phyloP scores from a whole-genome alignment of 2,113 vertebrate species.

The Megalops atlanticus region DNA sequence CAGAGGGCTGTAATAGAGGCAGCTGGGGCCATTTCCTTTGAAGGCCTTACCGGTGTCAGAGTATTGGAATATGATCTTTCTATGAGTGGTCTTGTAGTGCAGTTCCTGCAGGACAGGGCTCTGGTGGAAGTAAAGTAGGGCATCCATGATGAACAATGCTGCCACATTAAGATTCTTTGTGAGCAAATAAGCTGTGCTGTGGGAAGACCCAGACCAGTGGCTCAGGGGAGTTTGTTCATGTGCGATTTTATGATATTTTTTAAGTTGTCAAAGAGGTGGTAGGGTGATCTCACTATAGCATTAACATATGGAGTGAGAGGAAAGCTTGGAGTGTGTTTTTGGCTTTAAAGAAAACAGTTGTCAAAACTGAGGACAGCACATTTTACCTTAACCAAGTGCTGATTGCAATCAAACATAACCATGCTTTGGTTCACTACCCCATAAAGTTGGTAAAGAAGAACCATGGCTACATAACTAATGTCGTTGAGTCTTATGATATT shows the following conservation, averaged over 20 bases:
- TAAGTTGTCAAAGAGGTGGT: not conserved
- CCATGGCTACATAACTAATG: too few species aligned
- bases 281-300: not conserved
- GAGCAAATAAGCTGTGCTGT: not conserved
- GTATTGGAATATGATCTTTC: not conserved
- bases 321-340: not conserved
- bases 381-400: not conserved
- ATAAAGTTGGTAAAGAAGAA: too few species aligned
- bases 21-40: not conserved
- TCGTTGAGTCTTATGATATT: too few species aligned
- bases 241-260: constrained; percentile 2
- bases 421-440: not conserved
- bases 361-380: too few species aligned
- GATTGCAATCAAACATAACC: not conserved
- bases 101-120: not conserved
- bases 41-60: not conserved
- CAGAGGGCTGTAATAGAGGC: too few species aligned
- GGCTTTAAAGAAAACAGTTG: not conserved
- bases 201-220: not conserved
- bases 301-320: not conserved
- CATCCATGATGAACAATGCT: not conserved
- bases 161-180: not conserved
- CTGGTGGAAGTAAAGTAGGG: not conserved
- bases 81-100: not conserved
- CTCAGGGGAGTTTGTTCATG: not conserved